Evolutionary conservation across 2,888 invertebrate species (phyloP), one percentile per base, ranked within the genome.

Genomic region (Drosophila falleni): DNA sequence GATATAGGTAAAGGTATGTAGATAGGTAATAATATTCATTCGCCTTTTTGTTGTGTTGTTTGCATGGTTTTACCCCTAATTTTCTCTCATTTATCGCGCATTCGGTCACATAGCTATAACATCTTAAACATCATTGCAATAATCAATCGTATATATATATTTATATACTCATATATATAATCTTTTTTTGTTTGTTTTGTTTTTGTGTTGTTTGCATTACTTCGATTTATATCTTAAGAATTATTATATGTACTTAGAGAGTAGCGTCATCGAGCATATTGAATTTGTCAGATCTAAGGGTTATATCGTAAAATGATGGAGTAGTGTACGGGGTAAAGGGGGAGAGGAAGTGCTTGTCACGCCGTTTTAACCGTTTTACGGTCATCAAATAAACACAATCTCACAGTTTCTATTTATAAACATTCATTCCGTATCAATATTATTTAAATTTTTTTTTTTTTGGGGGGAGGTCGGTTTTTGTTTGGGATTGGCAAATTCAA

Each of bases 191-290:
- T 29, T 29, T 29, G 29, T 29, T 66, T 51, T 64, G 44, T 49
- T 63, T 74, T 74, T 81, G 8, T 72, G 26, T 74, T 75, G 62
- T 75, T 74, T 71, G 71, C 54, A 65, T 80, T 86, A 75, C 80
- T 74, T 80, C 66, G 81, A 79, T 78, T 80, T 86, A 67, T 74
- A 80, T 61, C 80, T 85, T 85, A 84, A 72, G 70, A 70, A 53
- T 69, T 86, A 83, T 63, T 76, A 66, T 82, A 74, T 80, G 79
- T 88, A 87, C 86, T 87, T 87, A 88, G 88, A 87, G 86, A 86
- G 86, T 87, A 85, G 81, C 90, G 90, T 90, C 89, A 88, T 90
- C 90, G 82, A 91, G 90, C 89, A 90, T 89, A 90, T 90, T 90
- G 91, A 91, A 90, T 89, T 90, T 81, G 90, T 90, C 90, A 81